Evolutionary conservation across 1,140 invertebrate species (phyloP), one percentile per base, ranked within the genome.

Genomic region (Lepidotrigona ventralis): DNA sequence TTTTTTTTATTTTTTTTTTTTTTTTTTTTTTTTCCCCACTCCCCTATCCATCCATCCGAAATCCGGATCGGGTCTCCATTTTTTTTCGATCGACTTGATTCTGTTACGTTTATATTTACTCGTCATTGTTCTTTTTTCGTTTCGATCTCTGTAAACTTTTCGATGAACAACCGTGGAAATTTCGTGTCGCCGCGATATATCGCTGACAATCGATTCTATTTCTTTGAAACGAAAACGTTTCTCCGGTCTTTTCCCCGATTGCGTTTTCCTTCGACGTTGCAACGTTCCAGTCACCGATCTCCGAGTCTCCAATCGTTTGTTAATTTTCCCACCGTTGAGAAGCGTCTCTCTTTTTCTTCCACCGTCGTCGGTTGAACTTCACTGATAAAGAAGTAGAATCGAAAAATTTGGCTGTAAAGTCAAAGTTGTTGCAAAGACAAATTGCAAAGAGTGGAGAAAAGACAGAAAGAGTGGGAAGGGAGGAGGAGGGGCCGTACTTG

Each of bases 401-500:
- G 23, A 60, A 60, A 60, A 14, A n/a, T 60, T 11, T n/a, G 12
- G 12, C n/a, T 60, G 14, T n/a, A 60, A 60, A 60, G 39, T 46
- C 23, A n/a, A n/a, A n/a, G n/a, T n/a, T n/a, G 23, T 60, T 60
- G 58, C 23, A 23, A 21, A 12, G 33, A 46, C 39, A 46, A 39
- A 46, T 46, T 23, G 23, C 58, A 23, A 11, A 23, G 6, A 21
- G 58, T 23, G 58, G 9, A 19, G 2, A n/a, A 21, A 60, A 60
- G n/a, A 54, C 12, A 14, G 39, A 29, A 6, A 17, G 21, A 58
- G 21, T 11, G 0, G 23, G 21, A 58, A 56, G 82, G 14, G 60
- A 72, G 54, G 39, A 54, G 51, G 15, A 19, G 33, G 26, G 74
- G 76, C 73, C 77, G 79, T 79, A 54, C 72, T 76, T 63, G 81